Percentiles rank a stretch among this genome's conserved stretches.
phyloP scores from a whole-genome alignment of 2,797 vertebrate genomes.

The Tarsius wallacei region DNA sequence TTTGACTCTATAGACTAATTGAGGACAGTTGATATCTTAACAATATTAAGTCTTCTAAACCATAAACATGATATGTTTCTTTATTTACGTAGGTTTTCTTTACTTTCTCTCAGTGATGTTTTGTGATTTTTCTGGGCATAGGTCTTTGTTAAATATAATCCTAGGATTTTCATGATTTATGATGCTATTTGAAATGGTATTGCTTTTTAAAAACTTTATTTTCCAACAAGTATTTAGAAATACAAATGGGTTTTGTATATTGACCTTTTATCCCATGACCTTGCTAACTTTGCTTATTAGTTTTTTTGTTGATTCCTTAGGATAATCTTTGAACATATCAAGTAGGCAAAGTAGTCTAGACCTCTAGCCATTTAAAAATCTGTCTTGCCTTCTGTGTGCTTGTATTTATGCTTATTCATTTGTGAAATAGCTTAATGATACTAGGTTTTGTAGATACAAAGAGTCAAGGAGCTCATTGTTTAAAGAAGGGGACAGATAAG shows the following conservation, averaged over 20 bases:
- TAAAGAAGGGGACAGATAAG: not conserved
- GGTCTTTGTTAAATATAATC: not conserved
- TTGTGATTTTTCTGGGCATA: not conserved
- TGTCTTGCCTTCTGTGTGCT: not conserved
- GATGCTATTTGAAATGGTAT: not conserved
- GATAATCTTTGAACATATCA: not conserved
- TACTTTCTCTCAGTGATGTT: not conserved
- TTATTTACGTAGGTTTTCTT: not conserved
- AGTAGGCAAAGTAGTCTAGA: slow-evolving; percentile 1
- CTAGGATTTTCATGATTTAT: not conserved
- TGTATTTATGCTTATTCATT: not conserved
- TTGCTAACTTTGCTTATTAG: not conserved
- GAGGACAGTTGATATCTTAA: not conserved
- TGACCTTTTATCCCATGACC: not conserved
- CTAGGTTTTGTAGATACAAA: not conserved
- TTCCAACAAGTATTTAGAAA: not conserved
- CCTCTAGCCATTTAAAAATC: not conserved
- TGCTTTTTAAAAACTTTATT: not conserved
- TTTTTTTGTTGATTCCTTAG: slow-evolving; percentile 32
- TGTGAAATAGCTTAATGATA: not conserved
- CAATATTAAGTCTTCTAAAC: not conserved
- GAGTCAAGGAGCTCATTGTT: not conserved
- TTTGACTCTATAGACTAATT: not conserved
- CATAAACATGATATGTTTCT: not conserved
- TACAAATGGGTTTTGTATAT: not conserved